Evolutionary conservation across 2,888 invertebrate species (phyloP).

Genomic region (Coremacera marginata): DNA sequence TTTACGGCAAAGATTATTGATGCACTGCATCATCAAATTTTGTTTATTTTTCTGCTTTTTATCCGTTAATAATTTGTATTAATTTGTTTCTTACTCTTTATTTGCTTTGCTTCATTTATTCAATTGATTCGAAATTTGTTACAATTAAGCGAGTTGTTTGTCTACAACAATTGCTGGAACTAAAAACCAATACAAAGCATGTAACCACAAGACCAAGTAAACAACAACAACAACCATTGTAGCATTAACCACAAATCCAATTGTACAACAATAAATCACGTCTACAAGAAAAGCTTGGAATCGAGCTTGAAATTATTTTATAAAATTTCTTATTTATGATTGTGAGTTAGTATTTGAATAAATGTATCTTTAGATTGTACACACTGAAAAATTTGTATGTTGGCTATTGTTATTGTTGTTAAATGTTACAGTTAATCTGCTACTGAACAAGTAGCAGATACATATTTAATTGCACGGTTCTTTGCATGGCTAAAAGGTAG

Average conservation of each 20-base stretch:
- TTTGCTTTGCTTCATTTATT: background rate
- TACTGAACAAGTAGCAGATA: background rate
- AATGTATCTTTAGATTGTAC: background rate
- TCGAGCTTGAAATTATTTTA: background rate
- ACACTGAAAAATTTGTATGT: too few relatives aligned
- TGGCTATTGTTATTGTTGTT: too few relatives aligned
- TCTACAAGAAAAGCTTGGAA: background rate
- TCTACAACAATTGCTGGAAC: background rate
- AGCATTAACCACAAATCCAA: background rate
- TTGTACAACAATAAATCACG: background rate
- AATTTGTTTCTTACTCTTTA: background rate
- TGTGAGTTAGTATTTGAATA: background rate
- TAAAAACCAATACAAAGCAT: too few relatives aligned
- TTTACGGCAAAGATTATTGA: too few relatives aligned
- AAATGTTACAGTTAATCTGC: too few relatives aligned
- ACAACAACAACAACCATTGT: background rate
- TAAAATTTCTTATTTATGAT: background rate
- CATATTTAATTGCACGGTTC: slow-evolving; percentile 1
- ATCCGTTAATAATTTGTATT: background rate
- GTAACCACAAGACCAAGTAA: too few relatives aligned
- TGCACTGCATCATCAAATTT: too few relatives aligned
- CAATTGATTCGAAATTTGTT: slow-evolving; percentile 1
- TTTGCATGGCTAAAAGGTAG: background rate
- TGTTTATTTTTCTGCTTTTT: too few relatives aligned
- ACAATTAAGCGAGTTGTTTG: background rate